Conservation (phyloP, 1,140 invertebrate genomes). For the Drosophila lacertosa region DNA sequence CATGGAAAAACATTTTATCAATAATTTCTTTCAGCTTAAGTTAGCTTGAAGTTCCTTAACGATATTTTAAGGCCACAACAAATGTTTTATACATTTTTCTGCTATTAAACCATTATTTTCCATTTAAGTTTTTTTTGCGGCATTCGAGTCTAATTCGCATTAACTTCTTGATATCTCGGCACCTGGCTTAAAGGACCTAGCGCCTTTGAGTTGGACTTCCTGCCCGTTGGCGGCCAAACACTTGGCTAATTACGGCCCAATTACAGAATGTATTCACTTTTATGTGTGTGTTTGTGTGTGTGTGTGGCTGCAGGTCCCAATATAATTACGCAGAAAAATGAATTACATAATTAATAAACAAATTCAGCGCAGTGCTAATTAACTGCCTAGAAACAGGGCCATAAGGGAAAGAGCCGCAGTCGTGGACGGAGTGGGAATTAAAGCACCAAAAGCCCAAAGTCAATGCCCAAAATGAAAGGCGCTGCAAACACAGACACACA, state of each 20-base stretch:
- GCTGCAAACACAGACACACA: constrained; percentile 44
- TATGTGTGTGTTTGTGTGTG: too few species aligned
- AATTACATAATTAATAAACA: constrained; percentile 61
- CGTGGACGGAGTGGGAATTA: constrained; percentile 22
- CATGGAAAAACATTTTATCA: too few species aligned
- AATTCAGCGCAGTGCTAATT: constrained; percentile 56
- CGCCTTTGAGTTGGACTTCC: not conserved
- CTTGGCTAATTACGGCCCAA: constrained; percentile 50
- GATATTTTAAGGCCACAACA: too few species aligned
- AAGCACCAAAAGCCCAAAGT: constrained; percentile 41
- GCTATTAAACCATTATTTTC: not conserved
- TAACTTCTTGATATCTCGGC: constrained; percentile 29
- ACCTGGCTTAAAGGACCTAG: constrained; percentile 24
- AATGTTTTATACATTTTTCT: not conserved
- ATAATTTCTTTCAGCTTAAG: too few species aligned
- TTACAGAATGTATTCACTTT: constrained; percentile 46
- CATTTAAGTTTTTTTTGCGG: not conserved
- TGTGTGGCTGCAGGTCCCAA: constrained; percentile 41
- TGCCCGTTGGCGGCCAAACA: constrained; percentile 27
- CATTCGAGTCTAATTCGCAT: constrained; percentile 3
- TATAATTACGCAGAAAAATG: constrained; percentile 57
- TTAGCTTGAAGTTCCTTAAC: too few species aligned
- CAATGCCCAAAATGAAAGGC: constrained; percentile 45
- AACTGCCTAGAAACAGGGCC: constrained; percentile 24
- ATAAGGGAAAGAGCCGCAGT: not conserved